Base-by-base conservation (phyloP, 2,113 vertebrate species). In the Cinclus mexicanus region DNA sequence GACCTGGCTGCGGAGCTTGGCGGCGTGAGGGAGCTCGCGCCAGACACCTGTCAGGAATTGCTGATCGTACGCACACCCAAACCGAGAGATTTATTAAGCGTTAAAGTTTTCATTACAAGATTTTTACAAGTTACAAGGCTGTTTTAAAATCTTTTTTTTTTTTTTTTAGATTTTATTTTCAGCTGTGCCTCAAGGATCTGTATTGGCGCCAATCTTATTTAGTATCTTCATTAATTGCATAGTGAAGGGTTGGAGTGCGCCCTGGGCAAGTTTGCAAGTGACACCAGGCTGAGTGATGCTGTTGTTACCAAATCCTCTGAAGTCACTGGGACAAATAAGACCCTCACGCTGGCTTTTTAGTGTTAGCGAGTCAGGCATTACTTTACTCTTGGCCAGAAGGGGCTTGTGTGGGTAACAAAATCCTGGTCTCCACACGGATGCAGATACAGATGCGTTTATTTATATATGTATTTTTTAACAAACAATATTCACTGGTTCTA, bases 1-100 rank as follows among this genome's bases (percentile, higher is more conserved):
- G 86, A 33, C 47, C 4, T 0, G 3, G 2, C 10, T 0, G 50
- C 8, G 2, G 22, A 1, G 0, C 60, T 74, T 18, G 31, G 41
- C 24, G 5, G 16, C 42, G 41, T 42, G 12, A 42, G 41, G 15
- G 35, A 8, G 20, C 2, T 50, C 5, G 12, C 4, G 0, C 2
- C 12, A 1, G 2, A 2, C 15, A 0, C 6, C 17, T 2, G 35
- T 16, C 37, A 0, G 19, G 13, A 53, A n/a, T 44, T 10, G 5
- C 26, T 3, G 47, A 11, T 24, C 44, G 47, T 44, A 37, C 35
- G 67, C 25, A 8, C 6, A 3, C 5, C 17, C 9, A 59, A 28
- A 24, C 21, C 37, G 22, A 23, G 4, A 21, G 21, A 16, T 44
- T 55, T 50, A 11, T 31, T 37, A 56, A 13, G 3, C 9, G 5